Evolutionary conservation across 2,888 invertebrate species (phyloP), one percentile per base, ranked within the genome.

Genomic region (Brenthis ino): DNA sequence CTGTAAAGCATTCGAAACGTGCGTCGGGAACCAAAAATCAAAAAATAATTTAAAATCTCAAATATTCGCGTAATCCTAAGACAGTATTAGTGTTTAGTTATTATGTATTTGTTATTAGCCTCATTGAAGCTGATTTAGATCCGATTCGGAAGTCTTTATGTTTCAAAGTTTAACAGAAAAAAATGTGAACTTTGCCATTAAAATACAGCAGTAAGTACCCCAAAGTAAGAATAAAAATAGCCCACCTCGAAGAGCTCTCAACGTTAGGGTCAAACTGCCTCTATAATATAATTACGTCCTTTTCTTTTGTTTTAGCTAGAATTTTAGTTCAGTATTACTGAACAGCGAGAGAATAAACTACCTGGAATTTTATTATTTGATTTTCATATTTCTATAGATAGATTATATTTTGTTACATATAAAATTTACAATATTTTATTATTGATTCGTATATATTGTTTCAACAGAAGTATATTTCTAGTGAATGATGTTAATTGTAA

Each of bases 261-360:
- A 11, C 63, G 63, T 51, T 54, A 43, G 43, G 63, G 63, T 63
- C 53, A 53, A 63, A 63, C 63, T 53, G 63, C 63, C 63, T 63
- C 53, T 63, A 63, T 63, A 24, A 63, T 63, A 63, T 63, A 63
- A 63, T 63, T 53, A 54, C 63, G 63, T 63, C 63, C 54, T 63
- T 63, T 53, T 16, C 53, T 63, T 60, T 63, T 63, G 63, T 63
- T 63, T 53, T n/a, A 14, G 53, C 43, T 16, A 63, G 53, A 54
- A 54, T 43, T 37, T 20, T 8, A 54, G 53, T 37, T 51, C 16
- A 37, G 61, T 51, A n/a, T 63, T 63, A 54, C 53, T n/a, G 63
- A 53, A 53, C 13, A 8, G 33, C 33, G 43, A 43, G 8, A 43
- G 20, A 13, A 53, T 53, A 63, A 53, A 6, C 51, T 8, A 53